Percentiles rank a stretch among this genome's conserved stretches.
These are phyloP conservation scores for Pyrgilauda ruficollis DNA, from an alignment of 2,113 vertebrate species.

Conservation along the genomic window DNA sequence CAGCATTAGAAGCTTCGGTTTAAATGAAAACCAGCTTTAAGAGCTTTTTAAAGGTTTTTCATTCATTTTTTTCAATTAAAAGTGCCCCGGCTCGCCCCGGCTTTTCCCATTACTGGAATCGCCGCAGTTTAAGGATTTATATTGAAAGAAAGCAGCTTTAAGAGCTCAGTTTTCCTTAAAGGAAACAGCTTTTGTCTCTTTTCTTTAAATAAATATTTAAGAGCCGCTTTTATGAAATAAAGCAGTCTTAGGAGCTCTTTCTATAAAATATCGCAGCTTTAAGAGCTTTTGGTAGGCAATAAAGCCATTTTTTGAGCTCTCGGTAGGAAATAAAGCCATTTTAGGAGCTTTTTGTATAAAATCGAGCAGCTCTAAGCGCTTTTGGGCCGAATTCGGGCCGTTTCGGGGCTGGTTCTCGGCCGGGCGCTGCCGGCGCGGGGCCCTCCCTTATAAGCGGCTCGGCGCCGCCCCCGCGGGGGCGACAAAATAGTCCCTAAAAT, in stretches of 20 bases:
- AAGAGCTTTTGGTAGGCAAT: background rate
- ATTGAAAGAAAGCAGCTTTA: background rate
- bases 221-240: background rate
- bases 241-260: fast-evolving
- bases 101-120: background rate
- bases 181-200: background rate
- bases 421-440: background rate
- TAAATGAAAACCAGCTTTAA: background rate
- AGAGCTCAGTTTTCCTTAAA: background rate
- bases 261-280: fast-evolving
- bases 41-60: background rate
- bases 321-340: background rate
- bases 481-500: background rate
- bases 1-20: background rate
- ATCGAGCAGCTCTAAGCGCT: background rate
- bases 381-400: fast-evolving
- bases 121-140: background rate
- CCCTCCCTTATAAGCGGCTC: background rate
- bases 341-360: background rate
- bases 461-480: background rate
- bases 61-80: background rate
- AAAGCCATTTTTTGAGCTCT: background rate
- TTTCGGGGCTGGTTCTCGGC: background rate
- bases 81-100: background rate
- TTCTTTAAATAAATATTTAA: background rate